Evolutionary conservation across 2,797 vertebrate species (phyloP).

Genomic region (Hylomyscus alleni): DNA sequence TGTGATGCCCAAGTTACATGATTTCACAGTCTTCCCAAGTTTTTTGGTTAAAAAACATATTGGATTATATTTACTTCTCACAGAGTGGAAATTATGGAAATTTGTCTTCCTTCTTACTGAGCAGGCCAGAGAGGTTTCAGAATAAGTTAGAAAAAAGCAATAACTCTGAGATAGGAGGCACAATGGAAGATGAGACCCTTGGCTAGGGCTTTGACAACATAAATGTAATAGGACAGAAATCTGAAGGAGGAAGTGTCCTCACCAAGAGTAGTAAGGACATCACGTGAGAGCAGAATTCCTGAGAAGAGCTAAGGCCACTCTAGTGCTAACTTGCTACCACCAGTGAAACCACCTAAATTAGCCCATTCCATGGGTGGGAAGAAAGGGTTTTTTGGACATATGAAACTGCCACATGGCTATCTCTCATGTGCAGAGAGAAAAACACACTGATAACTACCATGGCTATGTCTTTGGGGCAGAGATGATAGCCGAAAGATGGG

Average conservation of each 20-base stretch:
- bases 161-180: background rate
- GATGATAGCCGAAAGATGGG: background rate
- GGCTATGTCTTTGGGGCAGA: background rate
- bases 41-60: background rate
- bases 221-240: background rate
- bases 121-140: background rate
- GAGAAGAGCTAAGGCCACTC: background rate
- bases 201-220: background rate
- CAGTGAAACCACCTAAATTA: background rate
- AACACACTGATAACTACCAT: background rate
- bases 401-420: background rate
- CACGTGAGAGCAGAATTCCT: background rate
- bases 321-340: background rate
- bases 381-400: background rate
- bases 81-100: background rate
- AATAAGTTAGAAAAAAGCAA: background rate
- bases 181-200: background rate
- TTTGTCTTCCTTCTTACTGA: background rate
- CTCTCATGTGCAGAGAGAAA: background rate
- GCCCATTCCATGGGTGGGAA: too few species aligned
- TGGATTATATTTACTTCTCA: background rate
- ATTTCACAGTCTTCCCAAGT: background rate
- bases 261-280: background rate
- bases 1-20: rapidly evolving
- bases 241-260: background rate